Evolutionary conservation across 2,888 invertebrate species (phyloP), one percentile per base, ranked within the genome.

Genomic region (Uropetala carovei): DNA sequence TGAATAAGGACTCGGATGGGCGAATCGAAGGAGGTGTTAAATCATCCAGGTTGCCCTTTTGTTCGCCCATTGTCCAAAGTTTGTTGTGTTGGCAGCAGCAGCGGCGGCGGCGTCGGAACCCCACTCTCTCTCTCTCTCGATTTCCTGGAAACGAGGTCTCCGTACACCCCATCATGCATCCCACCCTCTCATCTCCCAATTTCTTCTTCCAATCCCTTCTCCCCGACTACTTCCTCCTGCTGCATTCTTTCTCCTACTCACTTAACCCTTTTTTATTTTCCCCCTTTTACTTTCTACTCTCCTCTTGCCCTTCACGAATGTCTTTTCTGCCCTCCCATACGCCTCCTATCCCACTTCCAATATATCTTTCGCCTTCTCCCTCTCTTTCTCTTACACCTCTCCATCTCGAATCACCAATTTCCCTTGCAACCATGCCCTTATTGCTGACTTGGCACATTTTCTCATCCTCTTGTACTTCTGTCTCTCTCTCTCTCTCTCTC

Each of bases 381-480:
- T 43, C 43, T 43, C 43, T 43, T 43, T 43, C 43, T 43, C 43
- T 43, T 43, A 43, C 43, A 43, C 43, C 4, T 27, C 75, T 60
- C 75, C 75, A 75, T 75, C 27, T 75, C 75, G 75, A 75, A 75
- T 83, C 83, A 57, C 83, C 83, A 59, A 60, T 60, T 60, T 60
- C 86, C 89, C 43, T 68, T 59, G 30, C 68, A 64, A 89, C 60
- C 86, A 43, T 84, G 84, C 85, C 85, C 89, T 64, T 58, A 89
- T 60, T 64, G 89, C 89, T 89, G 64, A 89, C 68, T 68, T 64
- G 89, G 89, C 89, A 56, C 68, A 18, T 89, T 89, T 64, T 89
- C 89, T 14, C 43, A 22, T 18, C 13, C 30, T 14, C 27, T 57
- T 43, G 30, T 14, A 14, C 85, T 27, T 22, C 59, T 30, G 56